Conservation (phyloP, 2,113 vertebrate species). For the Cinclus mexicanus region DNA sequence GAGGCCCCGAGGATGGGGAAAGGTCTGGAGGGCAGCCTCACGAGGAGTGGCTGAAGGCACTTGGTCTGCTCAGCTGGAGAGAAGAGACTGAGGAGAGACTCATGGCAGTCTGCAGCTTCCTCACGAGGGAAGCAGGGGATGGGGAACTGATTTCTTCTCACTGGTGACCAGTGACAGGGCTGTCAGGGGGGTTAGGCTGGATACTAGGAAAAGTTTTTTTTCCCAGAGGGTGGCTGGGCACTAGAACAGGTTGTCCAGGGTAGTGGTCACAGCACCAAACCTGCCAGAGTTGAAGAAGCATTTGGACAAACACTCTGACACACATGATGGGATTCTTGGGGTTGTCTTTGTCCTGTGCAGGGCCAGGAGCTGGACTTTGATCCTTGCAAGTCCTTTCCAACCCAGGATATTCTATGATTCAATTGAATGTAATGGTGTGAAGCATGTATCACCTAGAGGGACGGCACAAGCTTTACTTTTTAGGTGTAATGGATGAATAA, state of each 20-base stretch:
- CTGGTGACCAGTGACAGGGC: neutral
- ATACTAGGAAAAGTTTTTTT: neutral
- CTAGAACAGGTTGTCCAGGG: neutral
- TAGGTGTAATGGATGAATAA: neutral
- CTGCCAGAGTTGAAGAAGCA: neutral
- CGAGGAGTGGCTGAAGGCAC: neutral
- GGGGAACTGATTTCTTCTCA: neutral
- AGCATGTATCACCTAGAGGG: neutral
- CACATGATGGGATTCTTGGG: neutral
- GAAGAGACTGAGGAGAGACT: neutral
- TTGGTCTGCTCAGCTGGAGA: neutral
- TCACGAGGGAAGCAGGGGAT: fast-evolving
- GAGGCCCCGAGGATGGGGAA: neutral
- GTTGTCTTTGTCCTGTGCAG: neutral
- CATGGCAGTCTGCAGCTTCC: neutral
- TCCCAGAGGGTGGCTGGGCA: neutral
- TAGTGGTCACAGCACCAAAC: neutral
- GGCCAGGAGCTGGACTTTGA: neutral
- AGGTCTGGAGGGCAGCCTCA: neutral
- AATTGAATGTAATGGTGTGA: neutral
- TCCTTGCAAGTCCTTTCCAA: neutral
- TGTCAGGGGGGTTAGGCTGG: neutral
- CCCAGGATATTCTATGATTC: neutral
- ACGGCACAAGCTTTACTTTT: neutral
- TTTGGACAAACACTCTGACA: neutral